phyloP scores from a whole-genome alignment of 2,113 vertebrate genomes.

The Montifringilla adamsi region DNA sequence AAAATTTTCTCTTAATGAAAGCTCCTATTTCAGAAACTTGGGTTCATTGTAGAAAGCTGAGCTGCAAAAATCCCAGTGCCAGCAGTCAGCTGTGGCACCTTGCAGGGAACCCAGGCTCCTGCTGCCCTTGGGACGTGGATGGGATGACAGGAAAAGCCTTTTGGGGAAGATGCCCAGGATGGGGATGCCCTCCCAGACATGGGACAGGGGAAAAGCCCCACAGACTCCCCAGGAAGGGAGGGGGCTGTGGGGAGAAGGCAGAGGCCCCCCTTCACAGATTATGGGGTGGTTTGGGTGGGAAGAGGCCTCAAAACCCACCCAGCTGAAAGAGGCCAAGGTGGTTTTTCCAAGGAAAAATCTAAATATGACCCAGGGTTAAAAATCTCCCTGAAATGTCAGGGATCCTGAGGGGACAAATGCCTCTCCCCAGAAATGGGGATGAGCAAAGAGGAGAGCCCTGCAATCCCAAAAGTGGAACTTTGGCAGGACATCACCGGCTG shows the following conservation, averaged over 20 bases:
- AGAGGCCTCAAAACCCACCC: too few species aligned
- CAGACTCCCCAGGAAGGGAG: fast-evolving
- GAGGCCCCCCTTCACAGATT: not conserved
- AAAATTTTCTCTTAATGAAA: not conserved
- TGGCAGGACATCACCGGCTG: not conserved
- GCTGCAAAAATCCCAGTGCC: not conserved
- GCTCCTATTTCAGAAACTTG: not conserved
- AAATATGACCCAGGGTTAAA: not conserved
- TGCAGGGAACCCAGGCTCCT: not conserved
- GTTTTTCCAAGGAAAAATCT: not conserved
- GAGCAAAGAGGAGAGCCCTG: not conserved
- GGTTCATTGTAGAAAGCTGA: not conserved
- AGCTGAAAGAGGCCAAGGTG: fast-evolving
- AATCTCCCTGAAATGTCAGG: not conserved
- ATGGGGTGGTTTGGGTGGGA: too few species aligned
- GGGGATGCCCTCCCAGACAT: not conserved
- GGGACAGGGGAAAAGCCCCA: not conserved
- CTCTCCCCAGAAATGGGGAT: too few species aligned
- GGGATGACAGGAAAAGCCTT: not conserved
- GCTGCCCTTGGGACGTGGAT: not conserved
- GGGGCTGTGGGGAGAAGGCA: not conserved
- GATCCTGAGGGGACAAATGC: not conserved
- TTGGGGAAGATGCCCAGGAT: not conserved
- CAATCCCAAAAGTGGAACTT: too few species aligned
- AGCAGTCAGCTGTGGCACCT: not conserved